Evolutionary conservation across 2,113 vertebrate genomes (phyloP), one percentile per base, ranked within the genome.

Genomic region (Saguinus imperator): DNA sequence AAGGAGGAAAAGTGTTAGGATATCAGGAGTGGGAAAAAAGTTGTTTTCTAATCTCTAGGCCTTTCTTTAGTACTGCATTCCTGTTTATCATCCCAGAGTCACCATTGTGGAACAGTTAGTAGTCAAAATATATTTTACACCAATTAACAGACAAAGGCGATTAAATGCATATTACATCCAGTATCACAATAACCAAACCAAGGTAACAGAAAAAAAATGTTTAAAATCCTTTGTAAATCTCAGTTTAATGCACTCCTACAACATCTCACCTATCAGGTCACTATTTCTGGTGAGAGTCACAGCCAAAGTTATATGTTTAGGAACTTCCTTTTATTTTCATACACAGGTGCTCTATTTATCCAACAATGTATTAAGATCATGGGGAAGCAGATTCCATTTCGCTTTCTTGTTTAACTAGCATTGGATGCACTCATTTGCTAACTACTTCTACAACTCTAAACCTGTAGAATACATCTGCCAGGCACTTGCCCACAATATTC

Each of bases 131-230:
- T 6, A 35, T 55, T 84, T 43, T 87, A 6, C n/a, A 45, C 3
- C 6, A 83, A 37, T 76, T 55, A 50, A 55, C 80, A 75, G 89
- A 37, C 7, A 55, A 80, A 94, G 18, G 8, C 79, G 18, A 50
- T 52, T 43, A 79, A 97, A 87, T 83, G 29, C 57, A 43, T 87
- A 55, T 77, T 64, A 89, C 20, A 79, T 72, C 27, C 40, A 83
- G 11, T 61, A 87, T 75, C 11, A 70, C 32, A 89, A 75, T 77
- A 57, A 64, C 2, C 84, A 87, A 68, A 68, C 0, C 21, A 94
- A 75, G 5, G 5, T 43, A 88, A 96, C 76, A 57, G 77, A 48
- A 57, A 90, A 70, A 70, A 55, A 40, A 8, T 25, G 16, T 40
- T 86, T 0, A 40, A 96, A 73, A 72, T 82, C 50, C 35, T 70